A percentile compares a stretch with the other conserved stretches of the same genome.
These are phyloP conservation scores for Gopherus flavomarginatus DNA, from an alignment of 2,113 vertebrate genomes.

Conservation along the genomic window DNA sequence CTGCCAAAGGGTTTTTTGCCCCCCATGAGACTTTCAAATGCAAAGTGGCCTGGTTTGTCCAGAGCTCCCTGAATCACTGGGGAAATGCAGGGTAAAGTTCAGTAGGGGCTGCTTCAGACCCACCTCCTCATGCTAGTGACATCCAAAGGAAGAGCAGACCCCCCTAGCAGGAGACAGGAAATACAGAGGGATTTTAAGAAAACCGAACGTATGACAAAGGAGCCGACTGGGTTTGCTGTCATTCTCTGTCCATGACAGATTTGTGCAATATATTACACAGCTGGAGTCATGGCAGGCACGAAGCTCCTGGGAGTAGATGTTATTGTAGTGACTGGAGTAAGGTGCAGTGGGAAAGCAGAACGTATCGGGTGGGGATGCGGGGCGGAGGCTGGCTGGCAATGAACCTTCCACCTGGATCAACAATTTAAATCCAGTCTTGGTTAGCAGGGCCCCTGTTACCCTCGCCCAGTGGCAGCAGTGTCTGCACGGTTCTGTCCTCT, in stretches of 20 bases:
- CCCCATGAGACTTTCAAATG: neutral
- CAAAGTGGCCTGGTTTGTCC: neutral
- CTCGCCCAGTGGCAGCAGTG: neutral
- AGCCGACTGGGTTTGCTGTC: neutral
- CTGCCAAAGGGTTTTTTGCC: neutral
- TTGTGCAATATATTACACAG: neutral
- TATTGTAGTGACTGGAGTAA: neutral
- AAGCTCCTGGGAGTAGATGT: fast-evolving
- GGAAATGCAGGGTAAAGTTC: neutral
- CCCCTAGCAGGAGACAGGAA: neutral
- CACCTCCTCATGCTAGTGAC: neutral
- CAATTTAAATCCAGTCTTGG: neutral
- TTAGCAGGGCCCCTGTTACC: neutral
- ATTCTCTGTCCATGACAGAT: neutral
- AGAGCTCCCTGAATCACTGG: neutral
- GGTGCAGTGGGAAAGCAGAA: neutral
- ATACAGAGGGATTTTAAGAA: neutral
- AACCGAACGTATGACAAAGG: neutral
- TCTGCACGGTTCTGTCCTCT: neutral
- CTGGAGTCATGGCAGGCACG: neutral
- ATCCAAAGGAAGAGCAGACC: fast-evolving
- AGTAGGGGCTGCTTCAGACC: neutral
- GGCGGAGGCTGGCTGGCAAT: neutral
- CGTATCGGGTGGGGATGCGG: neutral
- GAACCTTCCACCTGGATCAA: neutral